Evolutionary conservation across 2,888 invertebrate species (phyloP), one percentile per base, ranked within the genome.

Genomic region (Arrhopalites spinosus): DNA sequence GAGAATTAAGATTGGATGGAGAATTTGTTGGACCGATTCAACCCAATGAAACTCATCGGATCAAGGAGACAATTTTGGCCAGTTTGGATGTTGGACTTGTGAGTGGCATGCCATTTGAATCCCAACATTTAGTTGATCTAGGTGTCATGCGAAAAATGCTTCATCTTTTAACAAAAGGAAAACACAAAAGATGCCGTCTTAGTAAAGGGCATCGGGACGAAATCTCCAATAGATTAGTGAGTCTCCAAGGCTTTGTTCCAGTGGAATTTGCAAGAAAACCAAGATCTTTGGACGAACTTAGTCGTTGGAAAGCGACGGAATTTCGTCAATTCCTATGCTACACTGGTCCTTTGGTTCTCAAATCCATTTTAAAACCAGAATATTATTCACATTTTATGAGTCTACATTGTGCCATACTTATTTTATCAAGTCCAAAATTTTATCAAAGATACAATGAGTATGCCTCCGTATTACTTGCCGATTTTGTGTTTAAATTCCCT

Each of bases 261-360:
- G 23, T 20, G 29, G 69, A 69, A n/a, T 69, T 69, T 50, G 25
- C n/a, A 2, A 69, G 69, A 69, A 69, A 50, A 50, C 69, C 69
- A 1, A 23, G 69, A 3, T 45, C 25, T 1, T 13, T 69, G 0
- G 11, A 25, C 2, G 69, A 69, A 23, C n/a, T 69, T 0, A 47
- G 50, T 11, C 0, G 69, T 2, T 69, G 50, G 50, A 69, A 69
- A 27, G 69, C 69, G 0, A 69, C 69, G 1, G 69, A 69, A 27
- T 69, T 69, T 17, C 50, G 69, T 1, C 50, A 47, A 17, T 69
- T 69, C 50, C 29, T 69, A 1, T 50, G 43, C 11, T 69, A 69
- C 29, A 50, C 50, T 15, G 69, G 69, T 50, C 29, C 50, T 17
- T 27, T 69, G 15, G 69, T 69, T 1, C 53, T 50, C n/a, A 17